phyloP scores from a whole-genome alignment of 2,888 invertebrate genomes.

The Drosophila leonis region DNA sequence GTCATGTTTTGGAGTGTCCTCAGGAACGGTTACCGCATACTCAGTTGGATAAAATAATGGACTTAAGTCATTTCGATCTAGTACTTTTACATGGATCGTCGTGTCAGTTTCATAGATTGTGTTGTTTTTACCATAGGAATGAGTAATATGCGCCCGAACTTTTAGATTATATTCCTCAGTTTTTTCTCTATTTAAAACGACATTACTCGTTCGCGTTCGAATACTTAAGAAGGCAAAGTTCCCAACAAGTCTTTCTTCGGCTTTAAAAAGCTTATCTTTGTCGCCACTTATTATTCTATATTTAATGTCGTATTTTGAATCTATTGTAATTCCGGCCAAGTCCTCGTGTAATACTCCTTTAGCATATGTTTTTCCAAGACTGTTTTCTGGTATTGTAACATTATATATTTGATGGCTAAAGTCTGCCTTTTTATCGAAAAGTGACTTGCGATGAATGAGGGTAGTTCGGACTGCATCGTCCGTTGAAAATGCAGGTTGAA shows the following conservation, averaged over 20 bases:
- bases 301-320: conserved; percentile 88
- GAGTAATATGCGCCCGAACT: conserved; percentile 89
- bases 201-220: conserved; percentile 94
- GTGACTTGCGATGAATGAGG: conserved; percentile 17
- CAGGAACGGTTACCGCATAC: conserved; percentile 94
- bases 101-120: conserved; percentile 89
- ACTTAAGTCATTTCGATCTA: conserved; percentile 95
- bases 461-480: conserved; percentile 25
- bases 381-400: conserved; percentile 96
- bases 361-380: conserved; percentile 94
- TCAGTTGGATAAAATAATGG: conserved; percentile 96
- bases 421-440: conserved; percentile 43
- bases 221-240: conserved; percentile 97
- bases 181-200: conserved; percentile 96
- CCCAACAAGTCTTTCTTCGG: conserved; percentile 94
- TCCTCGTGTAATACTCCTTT: conserved; percentile 89
- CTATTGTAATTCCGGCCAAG: conserved; percentile 92
- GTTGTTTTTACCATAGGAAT: conserved; percentile 86
- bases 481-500: conserved; percentile 53
- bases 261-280: conserved; percentile 95
- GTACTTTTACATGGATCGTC: conserved; percentile 89
- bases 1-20: conserved; percentile 94
- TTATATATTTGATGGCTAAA: conserved; percentile 93
- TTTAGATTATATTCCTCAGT: conserved; percentile 93
- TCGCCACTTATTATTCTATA: conserved; percentile 96